phyloP scores from a whole-genome alignment of 2,113 vertebrate genomes.

The Sus scrofa region DNA sequence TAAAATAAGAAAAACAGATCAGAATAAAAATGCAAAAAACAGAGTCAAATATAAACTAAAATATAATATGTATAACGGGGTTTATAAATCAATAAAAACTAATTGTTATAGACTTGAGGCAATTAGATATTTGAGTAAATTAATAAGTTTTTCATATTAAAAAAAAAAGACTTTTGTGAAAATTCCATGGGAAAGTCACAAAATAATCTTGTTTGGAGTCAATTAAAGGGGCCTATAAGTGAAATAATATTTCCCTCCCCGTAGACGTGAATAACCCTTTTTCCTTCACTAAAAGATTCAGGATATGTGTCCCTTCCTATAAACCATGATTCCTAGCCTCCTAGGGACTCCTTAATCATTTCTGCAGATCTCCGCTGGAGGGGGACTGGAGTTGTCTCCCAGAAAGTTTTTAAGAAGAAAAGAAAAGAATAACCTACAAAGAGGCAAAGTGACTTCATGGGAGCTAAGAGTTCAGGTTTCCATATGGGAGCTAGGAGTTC shows the following conservation, averaged over 20 bases:
- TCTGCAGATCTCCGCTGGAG: background rate
- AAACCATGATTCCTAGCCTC: background rate
- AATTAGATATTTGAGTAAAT: background rate
- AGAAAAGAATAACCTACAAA: conserved; percentile 12
- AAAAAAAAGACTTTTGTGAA: background rate
- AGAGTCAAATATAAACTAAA: background rate
- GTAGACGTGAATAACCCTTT: background rate
- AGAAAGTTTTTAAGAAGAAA: background rate
- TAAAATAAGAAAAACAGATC: background rate
- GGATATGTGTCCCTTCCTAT: background rate
- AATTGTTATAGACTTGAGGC: background rate
- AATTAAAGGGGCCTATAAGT: background rate
- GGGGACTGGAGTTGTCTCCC: fast-evolving
- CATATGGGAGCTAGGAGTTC: no score
- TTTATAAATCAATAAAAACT: background rate
- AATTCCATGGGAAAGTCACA: background rate
- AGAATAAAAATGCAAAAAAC: background rate
- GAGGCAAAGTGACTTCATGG: background rate
- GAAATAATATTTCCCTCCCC: background rate
- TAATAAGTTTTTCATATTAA: background rate
- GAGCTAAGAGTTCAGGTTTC: background rate
- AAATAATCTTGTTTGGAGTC: background rate
- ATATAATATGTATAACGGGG: background rate
- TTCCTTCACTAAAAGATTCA: background rate
- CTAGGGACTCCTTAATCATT: background rate